A percentile compares a stretch with the other conserved stretches of the same genome.
Evolutionary conservation across 2,888 invertebrate genomes (phyloP).

Genomic region (Parnassius orleans): DNA sequence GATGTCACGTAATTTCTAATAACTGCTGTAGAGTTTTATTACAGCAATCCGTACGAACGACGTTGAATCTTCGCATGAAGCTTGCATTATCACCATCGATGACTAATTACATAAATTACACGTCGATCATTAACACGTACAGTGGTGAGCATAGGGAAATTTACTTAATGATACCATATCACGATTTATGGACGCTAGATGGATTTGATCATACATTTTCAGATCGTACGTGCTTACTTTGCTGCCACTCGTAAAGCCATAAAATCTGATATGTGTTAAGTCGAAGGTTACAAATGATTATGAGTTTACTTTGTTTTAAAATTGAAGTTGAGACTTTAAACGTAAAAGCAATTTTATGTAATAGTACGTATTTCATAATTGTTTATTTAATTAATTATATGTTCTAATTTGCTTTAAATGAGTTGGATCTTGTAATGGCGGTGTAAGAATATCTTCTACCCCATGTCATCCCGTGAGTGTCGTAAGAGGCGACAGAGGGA

Average conservation of each 20-base stretch:
- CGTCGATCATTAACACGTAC: constrained; percentile 10
- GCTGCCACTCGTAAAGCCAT: constrained; percentile 1
- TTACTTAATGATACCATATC: constrained; percentile 18
- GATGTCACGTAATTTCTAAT: no score
- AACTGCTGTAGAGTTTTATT: background rate
- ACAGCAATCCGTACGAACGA: background rate
- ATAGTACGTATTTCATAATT: no score
- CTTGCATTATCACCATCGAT: background rate
- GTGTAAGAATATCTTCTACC: no score
- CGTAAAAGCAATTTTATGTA: no score
- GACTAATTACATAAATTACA: constrained; percentile 4
- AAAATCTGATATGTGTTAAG: background rate
- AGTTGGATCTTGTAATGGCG: no score
- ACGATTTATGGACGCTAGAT: constrained; percentile 17
- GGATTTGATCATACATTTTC: constrained; percentile 11
- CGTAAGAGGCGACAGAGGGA: no score
- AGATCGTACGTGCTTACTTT: constrained; percentile 5
- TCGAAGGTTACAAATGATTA: background rate
- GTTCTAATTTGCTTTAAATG: no score
- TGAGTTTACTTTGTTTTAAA: background rate
- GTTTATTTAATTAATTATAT: no score
- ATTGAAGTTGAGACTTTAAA: no score
- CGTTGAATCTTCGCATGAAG: background rate
- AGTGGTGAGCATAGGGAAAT: constrained; percentile 2
- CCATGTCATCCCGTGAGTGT: no score